These are phyloP conservation scores for Anseranas semipalmata DNA, from an alignment of 2,113 vertebrate genomes.

Conservation along the genomic window DNA sequence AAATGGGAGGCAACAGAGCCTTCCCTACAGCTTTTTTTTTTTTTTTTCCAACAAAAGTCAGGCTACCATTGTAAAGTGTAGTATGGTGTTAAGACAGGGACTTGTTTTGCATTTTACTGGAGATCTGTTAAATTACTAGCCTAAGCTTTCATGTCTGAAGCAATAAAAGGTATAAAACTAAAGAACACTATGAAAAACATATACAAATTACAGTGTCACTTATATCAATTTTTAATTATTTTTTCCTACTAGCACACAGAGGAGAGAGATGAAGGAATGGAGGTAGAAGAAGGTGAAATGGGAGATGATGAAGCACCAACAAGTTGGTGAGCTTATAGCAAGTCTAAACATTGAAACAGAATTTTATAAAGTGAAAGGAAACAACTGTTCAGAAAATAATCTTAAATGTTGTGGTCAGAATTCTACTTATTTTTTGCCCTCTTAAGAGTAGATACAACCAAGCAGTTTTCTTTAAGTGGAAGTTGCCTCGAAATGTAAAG, in stretches of 20 bases:
- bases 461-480: neutral
- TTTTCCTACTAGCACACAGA: conserved; percentile 81
- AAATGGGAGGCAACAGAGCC: no score
- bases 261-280: conserved; percentile 94
- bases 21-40: neutral
- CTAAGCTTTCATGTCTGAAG: neutral
- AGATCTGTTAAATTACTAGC: neutral
- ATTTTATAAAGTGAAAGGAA: neutral
- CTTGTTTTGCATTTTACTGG: neutral
- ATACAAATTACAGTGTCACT: neutral
- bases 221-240: neutral
- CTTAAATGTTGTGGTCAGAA: neutral
- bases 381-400: neutral
- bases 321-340: conserved; percentile 81
- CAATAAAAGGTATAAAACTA: neutral
- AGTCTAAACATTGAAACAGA: neutral
- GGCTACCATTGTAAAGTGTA: neutral
- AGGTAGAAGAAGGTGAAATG: conserved; percentile 98
- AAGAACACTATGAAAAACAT: neutral
- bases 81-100: neutral
- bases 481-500: neutral
- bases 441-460: neutral
- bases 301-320: conserved; percentile 94
- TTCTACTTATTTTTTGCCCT: neutral
- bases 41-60: neutral